These are phyloP conservation scores for Gymnosoma rotundatum DNA, from an alignment of 2,888 invertebrate species.

Conservation along the genomic window DNA sequence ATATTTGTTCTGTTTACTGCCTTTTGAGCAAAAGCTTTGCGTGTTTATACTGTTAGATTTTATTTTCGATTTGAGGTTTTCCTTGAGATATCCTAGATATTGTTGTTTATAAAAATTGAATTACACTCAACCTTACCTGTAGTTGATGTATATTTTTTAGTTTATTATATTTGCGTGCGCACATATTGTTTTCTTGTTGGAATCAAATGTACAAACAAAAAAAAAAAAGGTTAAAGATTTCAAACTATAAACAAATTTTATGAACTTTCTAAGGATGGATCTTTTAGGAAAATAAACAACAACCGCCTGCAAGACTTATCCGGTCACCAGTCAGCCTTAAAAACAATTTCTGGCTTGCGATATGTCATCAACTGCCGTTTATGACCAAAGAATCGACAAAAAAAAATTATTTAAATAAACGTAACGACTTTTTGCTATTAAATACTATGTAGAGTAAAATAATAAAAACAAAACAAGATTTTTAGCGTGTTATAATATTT, in stretches of 20 bases:
- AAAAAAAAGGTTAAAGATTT: background rate
- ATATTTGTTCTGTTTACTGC: background rate
- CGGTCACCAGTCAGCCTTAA: too few relatives aligned
- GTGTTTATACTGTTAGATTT: constrained; percentile 37
- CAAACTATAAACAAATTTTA: background rate
- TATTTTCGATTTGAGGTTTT: constrained; percentile 30
- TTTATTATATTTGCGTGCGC: constrained; percentile 79
- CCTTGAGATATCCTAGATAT: constrained; percentile 29
- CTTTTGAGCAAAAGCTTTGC: constrained; percentile 35
- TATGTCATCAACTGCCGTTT: constrained; percentile 43
- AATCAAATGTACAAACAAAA: constrained; percentile 9
- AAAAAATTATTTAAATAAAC: constrained; percentile 49
- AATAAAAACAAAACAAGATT: background rate
- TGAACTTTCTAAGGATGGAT: background rate
- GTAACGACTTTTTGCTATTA: constrained; percentile 54
- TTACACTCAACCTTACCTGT: constrained; percentile 29
- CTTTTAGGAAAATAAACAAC: background rate
- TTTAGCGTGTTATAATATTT: constrained; percentile 45
- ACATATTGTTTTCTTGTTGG: constrained; percentile 70
- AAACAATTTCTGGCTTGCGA: constrained; percentile 19
- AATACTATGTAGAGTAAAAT: constrained; percentile 13
- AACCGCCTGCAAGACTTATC: background rate
- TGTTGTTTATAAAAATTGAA: constrained; percentile 36
- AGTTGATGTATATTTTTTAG: constrained; percentile 45
- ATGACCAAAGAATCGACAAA: constrained; percentile 20